Conservation (phyloP, 2,113 vertebrate genomes). For the Thamnophis sirtalis region DNA sequence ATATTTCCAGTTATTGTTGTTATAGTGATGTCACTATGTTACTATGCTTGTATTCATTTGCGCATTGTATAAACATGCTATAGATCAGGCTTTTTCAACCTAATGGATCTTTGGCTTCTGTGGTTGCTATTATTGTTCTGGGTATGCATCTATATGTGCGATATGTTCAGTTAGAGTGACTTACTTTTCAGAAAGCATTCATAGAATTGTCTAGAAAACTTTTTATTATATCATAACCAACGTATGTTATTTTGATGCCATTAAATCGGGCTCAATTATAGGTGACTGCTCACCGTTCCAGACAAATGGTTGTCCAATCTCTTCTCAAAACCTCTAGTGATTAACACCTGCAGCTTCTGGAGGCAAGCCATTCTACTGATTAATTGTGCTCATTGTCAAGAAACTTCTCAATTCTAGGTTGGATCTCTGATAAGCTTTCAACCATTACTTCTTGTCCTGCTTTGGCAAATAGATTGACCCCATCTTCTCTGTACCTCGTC, state of each 20-base stretch:
- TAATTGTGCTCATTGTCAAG: not conserved
- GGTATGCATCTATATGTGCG: not conserved
- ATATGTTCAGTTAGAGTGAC: not conserved
- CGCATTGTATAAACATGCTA: not conserved
- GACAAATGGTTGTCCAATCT: not conserved
- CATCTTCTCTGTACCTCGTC: not conserved
- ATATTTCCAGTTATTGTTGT: not conserved
- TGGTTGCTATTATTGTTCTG: not conserved
- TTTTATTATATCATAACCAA: not conserved
- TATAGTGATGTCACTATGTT: not conserved
- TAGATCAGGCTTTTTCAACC: not conserved
- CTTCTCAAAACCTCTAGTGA: not conserved
- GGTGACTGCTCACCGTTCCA: not conserved
- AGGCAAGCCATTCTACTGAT: no score
- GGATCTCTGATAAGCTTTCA: not conserved
- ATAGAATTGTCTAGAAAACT: not conserved
- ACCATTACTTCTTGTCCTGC: not conserved
- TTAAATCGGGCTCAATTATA: not conserved
- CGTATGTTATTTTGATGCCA: not conserved
- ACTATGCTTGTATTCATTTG: not conserved
- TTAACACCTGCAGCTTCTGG: not conserved
- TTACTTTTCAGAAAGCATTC: not conserved
- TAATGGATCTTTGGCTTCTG: not conserved
- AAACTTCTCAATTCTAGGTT: not conserved
- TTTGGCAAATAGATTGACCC: not conserved